Percentiles rank a stretch among this genome's conserved stretches.
phyloP scores from a whole-genome alignment of 2,113 vertebrate species.

The Myrmecobius fasciatus region DNA sequence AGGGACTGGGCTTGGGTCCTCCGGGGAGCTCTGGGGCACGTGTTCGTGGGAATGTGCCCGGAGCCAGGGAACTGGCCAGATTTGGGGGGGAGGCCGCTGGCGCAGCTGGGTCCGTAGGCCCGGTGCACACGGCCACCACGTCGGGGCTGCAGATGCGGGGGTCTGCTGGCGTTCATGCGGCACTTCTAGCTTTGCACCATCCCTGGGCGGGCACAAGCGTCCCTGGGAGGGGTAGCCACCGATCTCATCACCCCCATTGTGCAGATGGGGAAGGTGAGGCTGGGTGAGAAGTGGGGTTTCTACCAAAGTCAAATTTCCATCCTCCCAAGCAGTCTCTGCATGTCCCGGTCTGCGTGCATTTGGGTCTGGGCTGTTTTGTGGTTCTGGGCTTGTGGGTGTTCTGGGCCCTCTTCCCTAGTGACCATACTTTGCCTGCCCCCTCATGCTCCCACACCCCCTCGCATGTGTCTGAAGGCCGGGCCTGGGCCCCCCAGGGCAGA shows the following conservation, averaged over 20 bases:
- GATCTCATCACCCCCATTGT: not conserved
- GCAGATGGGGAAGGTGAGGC: not conserved
- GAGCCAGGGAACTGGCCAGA: not conserved
- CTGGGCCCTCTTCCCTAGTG: not conserved
- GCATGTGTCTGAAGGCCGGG: not conserved
- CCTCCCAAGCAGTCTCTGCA: not conserved
- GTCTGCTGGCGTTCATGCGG: not conserved
- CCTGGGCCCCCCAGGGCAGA: not conserved
- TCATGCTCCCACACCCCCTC: not conserved
- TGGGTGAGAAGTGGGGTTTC: not conserved
- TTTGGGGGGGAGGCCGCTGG: not conserved
- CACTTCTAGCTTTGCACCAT: not conserved
- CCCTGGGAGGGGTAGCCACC: not conserved
- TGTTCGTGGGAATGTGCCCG: conserved; percentile 11
- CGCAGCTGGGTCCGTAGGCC: not conserved
- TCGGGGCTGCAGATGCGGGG: not conserved
- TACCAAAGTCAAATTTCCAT: not conserved
- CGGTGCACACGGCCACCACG: not conserved
- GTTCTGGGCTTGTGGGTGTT: not conserved
- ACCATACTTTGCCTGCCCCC: not conserved
- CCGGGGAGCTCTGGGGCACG: not conserved
- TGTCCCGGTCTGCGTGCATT: too few species aligned
- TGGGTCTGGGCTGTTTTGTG: not conserved
- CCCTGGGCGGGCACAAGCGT: not conserved
- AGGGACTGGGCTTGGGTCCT: not conserved